Percentiles rank a stretch among this genome's conserved stretches.
Conservation (phyloP, 2,113 vertebrate species). For the Nibea coibor region DNA sequence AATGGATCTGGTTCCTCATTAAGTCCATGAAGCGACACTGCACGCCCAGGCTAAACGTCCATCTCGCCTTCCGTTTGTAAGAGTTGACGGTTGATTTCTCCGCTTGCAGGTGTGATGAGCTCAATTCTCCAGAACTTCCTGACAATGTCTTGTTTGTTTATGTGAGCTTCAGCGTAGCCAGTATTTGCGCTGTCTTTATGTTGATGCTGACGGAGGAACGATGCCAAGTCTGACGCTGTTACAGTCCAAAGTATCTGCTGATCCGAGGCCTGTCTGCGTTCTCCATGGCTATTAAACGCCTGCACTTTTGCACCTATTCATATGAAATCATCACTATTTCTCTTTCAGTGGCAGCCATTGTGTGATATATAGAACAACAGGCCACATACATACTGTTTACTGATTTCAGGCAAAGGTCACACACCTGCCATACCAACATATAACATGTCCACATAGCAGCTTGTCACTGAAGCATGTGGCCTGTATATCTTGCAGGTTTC, state of each 20-base stretch:
- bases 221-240: background rate
- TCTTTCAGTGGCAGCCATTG: background rate
- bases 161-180: background rate
- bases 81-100: too few species aligned
- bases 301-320: too few species aligned
- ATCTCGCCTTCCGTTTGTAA: too few species aligned
- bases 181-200: background rate
- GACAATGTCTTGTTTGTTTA: background rate
- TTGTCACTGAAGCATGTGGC: background rate
- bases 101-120: too few species aligned
- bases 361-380: background rate
- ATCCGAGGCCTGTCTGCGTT: background rate
- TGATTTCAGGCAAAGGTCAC: too few species aligned
- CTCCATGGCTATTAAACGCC: background rate
- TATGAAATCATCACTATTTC: background rate
- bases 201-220: too few species aligned
- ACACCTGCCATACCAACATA: background rate
- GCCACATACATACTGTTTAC: too few species aligned
- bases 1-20: background rate
- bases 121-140: too few species aligned
- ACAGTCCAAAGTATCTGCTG: background rate
- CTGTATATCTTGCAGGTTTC: background rate
- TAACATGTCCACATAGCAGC: background rate
- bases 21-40: too few species aligned
- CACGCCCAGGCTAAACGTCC: too few species aligned